Base-by-base conservation (phyloP, 2,888 invertebrate species). In the Ormyrus pomaceus region DNA sequence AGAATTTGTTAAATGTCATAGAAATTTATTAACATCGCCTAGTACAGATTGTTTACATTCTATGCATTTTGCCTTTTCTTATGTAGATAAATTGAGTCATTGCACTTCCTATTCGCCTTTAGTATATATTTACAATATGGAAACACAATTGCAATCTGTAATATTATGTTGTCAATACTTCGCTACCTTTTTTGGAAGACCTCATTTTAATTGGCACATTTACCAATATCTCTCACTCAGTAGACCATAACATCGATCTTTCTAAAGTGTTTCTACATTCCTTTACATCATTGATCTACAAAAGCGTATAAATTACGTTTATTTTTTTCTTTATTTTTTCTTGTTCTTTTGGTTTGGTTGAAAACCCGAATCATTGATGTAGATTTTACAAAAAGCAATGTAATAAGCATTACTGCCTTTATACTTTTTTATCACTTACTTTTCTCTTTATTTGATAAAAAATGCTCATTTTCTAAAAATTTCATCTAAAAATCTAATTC, bases 111-210 rank as follows among this genome's bases (percentile, higher is more conserved):
- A n/a, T 45, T 61, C 62, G 51, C 58, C 64, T 66, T 82, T 75
- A 74, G 4, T 65, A 69, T 75, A 51, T 62, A 82, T 76, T 34
- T 72, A 71, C 55, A 73, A 13, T 34, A 34, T 58, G 51, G 61
- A 79, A 68, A 77, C 74, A 53, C 64, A 45, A 34, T 70, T 50
- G 58, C 64, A 45, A 45, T 70, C 13, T 46, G 56, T 34, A 72
- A 78, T 72, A 58, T 11, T 59, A 64, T 59, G 51, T 72, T 78
- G 4, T 34, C 73, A 78, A 85, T 81, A 83, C 82, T 83, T 59
- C 64, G 50, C 83, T 83, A 69, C 77, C 82, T 80, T 84, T 34
- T 34, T 84, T 88, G 88, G 87, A 88, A 88, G 88, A 88, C 87
- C 83, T 86, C 82, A 80, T 86, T 84, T 86, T 83, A 84, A 85